These are phyloP conservation scores for Miichthys miiuy DNA, from an alignment of 2,797 vertebrate genomes.

Conservation along the genomic window DNA sequence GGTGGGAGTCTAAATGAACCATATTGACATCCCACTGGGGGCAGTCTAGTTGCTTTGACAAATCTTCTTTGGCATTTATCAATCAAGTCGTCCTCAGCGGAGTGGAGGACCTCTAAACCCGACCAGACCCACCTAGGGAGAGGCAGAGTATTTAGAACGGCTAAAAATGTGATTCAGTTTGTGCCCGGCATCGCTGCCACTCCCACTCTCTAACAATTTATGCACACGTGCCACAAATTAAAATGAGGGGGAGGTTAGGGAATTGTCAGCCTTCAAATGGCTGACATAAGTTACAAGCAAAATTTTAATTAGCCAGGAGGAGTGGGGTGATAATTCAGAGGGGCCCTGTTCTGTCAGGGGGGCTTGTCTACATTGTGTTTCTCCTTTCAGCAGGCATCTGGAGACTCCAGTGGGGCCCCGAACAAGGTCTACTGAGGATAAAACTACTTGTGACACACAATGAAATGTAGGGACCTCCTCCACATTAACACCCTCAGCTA, in stretches of 20 bases:
- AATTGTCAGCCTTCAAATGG: constrained; percentile 87
- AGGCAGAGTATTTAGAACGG: constrained; percentile 70
- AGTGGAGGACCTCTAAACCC: constrained; percentile 88
- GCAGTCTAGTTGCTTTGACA: constrained; percentile 95
- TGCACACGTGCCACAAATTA: constrained; percentile 82
- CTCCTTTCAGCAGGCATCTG: constrained; percentile 86
- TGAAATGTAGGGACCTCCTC: constrained; percentile 71
- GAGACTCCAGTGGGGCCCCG: constrained; percentile 71
- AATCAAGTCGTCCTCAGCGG: constrained; percentile 89
- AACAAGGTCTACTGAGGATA: constrained; percentile 68
- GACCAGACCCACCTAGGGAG: constrained; percentile 75
- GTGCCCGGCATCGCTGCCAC: constrained; percentile 66
- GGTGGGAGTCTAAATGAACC: constrained; percentile 93
- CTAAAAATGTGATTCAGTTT: constrained; percentile 76
- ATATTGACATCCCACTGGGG: constrained; percentile 94
- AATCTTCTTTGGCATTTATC: constrained; percentile 95
- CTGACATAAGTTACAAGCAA: constrained; percentile 98
- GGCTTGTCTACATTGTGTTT: constrained; percentile 85
- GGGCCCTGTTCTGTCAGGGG: constrained; percentile 86
- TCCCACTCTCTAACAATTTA: constrained; percentile 77
- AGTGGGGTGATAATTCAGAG: constrained; percentile 94
- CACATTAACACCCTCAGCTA: constrained; percentile 60
- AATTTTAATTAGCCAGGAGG: constrained; percentile 98
- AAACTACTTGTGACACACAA: constrained; percentile 77
- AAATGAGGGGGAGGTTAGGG: constrained; percentile 84